Conservation (phyloP, 2,113 vertebrate species). For the Naja naja region DNA sequence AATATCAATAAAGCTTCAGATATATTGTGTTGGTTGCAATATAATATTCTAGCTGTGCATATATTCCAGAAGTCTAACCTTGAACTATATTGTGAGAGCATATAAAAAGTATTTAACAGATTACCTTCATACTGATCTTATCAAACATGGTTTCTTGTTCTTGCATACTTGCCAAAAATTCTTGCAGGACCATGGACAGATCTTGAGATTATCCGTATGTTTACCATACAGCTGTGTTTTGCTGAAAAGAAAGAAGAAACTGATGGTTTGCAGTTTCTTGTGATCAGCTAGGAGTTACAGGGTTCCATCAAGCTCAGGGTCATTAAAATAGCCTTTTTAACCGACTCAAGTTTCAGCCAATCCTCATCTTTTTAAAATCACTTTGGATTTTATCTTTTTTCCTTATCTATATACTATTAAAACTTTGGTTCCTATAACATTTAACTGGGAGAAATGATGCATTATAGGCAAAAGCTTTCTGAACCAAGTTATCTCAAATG, state of each 20-base stretch:
- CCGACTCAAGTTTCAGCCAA: neutral
- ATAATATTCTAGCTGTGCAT: neutral
- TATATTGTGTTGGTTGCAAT: neutral
- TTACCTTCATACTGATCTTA: neutral
- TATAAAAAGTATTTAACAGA: neutral
- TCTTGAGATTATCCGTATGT: neutral
- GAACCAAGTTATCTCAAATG: neutral
- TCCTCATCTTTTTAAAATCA: neutral
- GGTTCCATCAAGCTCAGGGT: neutral
- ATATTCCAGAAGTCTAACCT: neutral
- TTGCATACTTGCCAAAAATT: neutral
- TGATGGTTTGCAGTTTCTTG: neutral
- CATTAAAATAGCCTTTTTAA: neutral
- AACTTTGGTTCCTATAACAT: neutral
- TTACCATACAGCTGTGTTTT: neutral
- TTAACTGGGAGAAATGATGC: neutral
- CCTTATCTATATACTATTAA: neutral
- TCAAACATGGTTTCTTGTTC: neutral
- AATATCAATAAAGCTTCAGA: neutral
- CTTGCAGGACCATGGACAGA: neutral
- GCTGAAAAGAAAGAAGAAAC: neutral
- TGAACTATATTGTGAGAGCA: neutral
- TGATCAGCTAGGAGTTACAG: neutral
- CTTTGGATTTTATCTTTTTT: neutral
- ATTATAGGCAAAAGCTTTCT: neutral